A percentile compares a stretch with the other conserved stretches of the same genome.
Conservation (phyloP, 1,140 invertebrate species). For the Linepithema humile region DNA sequence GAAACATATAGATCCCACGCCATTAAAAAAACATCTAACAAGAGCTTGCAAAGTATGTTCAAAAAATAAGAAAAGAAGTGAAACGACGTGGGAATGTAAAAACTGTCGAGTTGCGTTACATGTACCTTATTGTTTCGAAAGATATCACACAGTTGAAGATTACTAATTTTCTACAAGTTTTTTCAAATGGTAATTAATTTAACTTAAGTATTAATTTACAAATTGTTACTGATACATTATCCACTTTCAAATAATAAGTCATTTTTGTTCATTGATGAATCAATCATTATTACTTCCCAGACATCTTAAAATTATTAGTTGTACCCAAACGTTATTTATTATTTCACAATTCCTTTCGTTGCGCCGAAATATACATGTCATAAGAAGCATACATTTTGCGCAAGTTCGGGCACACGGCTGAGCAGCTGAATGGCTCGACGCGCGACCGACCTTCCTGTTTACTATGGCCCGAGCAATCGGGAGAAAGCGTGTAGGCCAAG, state of each 20-base stretch:
- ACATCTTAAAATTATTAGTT: no score
- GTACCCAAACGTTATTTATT: no score
- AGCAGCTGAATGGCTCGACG: no score
- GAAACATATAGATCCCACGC: conserved; percentile 52
- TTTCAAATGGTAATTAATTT: conserved; percentile 11
- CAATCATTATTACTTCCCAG: no score
- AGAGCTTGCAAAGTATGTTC: conserved; percentile 1
- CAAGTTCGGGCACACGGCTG: no score
- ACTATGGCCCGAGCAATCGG: no score
- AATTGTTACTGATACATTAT: no score
- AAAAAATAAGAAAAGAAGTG: conserved; percentile 48
- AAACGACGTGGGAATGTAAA: conserved; percentile 58
- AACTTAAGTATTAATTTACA: neutral
- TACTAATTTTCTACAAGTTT: no score
- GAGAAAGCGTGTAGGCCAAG: no score
- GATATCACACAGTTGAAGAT: conserved; percentile 38
- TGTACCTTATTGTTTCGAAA: conserved; percentile 35
- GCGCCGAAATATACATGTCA: neutral
- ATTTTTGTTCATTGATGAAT: no score
- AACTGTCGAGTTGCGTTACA: conserved; percentile 36
- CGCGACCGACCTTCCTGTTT: no score
- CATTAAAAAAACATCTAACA: conserved; percentile 37
- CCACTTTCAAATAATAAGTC: no score
- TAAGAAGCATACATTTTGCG: conserved; percentile 25
- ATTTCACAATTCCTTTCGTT: neutral